A percentile compares a stretch with the other conserved stretches of the same genome.
phyloP scores from a whole-genome alignment of 2,797 vertebrate genomes.

The Sylvilagus floridanus region DNA sequence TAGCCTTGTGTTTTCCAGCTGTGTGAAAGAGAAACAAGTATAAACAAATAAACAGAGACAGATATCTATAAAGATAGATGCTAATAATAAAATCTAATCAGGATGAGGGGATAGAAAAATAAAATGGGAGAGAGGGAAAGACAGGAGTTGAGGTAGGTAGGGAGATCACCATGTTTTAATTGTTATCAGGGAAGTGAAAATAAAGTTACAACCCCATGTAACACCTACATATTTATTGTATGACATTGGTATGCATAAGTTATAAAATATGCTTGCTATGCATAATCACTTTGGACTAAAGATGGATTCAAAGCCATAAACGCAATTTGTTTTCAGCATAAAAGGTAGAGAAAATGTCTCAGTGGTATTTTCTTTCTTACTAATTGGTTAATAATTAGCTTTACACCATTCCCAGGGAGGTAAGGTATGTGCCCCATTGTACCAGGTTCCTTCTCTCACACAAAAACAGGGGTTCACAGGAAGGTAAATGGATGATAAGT shows the following conservation, averaged over 20 bases:
- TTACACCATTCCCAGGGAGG: background rate
- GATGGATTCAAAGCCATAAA: background rate
- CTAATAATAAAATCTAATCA: background rate
- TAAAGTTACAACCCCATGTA: background rate
- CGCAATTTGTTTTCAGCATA: background rate
- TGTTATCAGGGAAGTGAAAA: background rate
- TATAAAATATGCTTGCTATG: background rate
- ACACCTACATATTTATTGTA: background rate
- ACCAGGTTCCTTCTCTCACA: background rate
- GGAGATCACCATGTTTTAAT: background rate
- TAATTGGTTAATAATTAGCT: slow-evolving; percentile 5
- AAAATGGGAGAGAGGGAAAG: background rate
- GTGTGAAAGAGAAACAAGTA: background rate
- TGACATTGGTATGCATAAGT: background rate
- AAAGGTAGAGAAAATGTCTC: background rate
- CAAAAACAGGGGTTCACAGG: background rate
- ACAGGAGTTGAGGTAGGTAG: background rate
- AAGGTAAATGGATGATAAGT: background rate
- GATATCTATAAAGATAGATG: background rate
- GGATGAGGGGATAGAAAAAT: background rate
- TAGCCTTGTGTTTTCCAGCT: background rate
- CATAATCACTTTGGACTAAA: background rate
- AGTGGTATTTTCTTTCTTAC: background rate
- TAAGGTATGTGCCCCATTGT: background rate
- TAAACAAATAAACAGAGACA: background rate